Percentiles rank a stretch among this genome's conserved stretches.
phyloP scores from a whole-genome alignment of 30 jellyfish, hydroid and myxozoan species.

The Aurelia aurita region DNA sequence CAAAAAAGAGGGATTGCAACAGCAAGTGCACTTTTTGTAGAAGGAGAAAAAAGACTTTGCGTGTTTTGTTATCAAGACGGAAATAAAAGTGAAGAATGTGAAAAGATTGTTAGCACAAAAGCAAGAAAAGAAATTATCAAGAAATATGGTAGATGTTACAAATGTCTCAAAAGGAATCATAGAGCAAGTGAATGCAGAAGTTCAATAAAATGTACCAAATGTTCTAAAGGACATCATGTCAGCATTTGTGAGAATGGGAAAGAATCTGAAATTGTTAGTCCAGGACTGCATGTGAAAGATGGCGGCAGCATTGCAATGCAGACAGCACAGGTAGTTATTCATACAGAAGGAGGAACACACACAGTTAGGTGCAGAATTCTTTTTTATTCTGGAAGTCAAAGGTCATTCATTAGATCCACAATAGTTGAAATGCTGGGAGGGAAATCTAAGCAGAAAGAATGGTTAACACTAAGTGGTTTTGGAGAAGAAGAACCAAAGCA shows the following conservation, averaged over 20 bases:
- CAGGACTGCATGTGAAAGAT: constrained; percentile 56
- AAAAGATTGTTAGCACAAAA: not conserved
- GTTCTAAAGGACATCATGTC: constrained; percentile 23
- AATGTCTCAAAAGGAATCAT: constrained; percentile 24
- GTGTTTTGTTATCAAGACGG: constrained; percentile 11
- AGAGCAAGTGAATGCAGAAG: constrained; percentile 35
- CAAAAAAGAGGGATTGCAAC: not conserved
- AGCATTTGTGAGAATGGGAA: constrained; percentile 14
- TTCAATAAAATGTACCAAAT: not conserved
- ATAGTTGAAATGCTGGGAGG: constrained; percentile 17
- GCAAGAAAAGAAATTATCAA: constrained; percentile 19
- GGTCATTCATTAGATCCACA: no score
- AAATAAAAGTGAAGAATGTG: constrained; percentile 25
- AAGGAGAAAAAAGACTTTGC: not conserved
- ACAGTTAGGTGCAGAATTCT: constrained; percentile 37
- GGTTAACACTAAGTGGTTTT: constrained; percentile 30
- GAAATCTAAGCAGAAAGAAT: not conserved
- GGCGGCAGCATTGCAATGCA: constrained; percentile 45
- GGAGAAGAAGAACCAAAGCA: constrained; percentile 12
- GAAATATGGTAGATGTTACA: constrained; percentile 31
- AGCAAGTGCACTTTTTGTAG: constrained; percentile 10
- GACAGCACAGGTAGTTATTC: constrained; percentile 38
- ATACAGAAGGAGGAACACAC: not conserved
- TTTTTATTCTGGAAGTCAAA: constrained; percentile 30
- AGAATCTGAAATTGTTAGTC: constrained; percentile 15